Evolutionary conservation across 2,888 invertebrate genomes (phyloP).

Genomic region (Oligia fasciuncula): DNA sequence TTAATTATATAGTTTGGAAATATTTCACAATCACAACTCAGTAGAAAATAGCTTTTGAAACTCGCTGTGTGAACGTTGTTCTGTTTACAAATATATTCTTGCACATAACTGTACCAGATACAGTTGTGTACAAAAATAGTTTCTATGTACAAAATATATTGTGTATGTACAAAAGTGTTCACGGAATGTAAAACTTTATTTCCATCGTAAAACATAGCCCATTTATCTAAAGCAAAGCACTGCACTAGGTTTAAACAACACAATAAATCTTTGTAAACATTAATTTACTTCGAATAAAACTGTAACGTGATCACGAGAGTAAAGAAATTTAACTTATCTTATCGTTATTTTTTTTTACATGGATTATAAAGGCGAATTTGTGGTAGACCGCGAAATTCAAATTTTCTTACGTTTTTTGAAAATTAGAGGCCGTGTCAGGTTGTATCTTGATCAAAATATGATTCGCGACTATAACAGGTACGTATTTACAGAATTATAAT

Average conservation of each 20-base stretch:
- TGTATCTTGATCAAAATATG: too few species aligned
- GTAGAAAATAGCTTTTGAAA: constrained; percentile 30
- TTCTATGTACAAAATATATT: neutral
- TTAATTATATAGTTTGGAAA: neutral
- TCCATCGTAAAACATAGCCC: constrained; percentile 37
- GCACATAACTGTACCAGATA: constrained; percentile 5
- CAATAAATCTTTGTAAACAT: constrained; percentile 36
- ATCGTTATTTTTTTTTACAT: constrained; percentile 11
- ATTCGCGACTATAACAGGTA: too few species aligned
- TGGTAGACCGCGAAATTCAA: too few species aligned
- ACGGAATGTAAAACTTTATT: constrained; percentile 39
- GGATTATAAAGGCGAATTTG: neutral
- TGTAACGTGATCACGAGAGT: constrained; percentile 10
- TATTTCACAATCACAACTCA: constrained; percentile 15
- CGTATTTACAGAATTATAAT: too few species aligned
- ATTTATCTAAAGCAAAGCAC: constrained; percentile 43
- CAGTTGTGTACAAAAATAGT: too few species aligned
- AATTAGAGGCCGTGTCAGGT: too few species aligned
- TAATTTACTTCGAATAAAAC: constrained; percentile 26
- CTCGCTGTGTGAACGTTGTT: neutral
- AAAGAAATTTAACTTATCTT: constrained; percentile 33
- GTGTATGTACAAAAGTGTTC: constrained; percentile 16
- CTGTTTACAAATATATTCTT: constrained; percentile 15
- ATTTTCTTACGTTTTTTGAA: too few species aligned
- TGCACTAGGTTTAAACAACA: constrained; percentile 40